Percentiles rank a stretch among this genome's conserved stretches.
These are phyloP conservation scores for Dryobota labecula DNA, from an alignment of 2,888 invertebrate species.

Conservation along the genomic window DNA sequence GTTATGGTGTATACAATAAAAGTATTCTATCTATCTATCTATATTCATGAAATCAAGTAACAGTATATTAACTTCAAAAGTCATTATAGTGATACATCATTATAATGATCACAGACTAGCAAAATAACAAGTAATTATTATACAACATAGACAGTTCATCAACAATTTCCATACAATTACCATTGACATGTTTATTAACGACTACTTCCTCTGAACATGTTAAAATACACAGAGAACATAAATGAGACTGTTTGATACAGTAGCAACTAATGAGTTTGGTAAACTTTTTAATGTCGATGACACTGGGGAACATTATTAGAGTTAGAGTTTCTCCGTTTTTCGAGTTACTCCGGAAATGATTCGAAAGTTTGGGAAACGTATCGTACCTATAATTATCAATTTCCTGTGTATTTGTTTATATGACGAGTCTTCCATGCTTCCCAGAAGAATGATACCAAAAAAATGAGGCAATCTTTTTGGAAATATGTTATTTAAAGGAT, in stretches of 20 bases:
- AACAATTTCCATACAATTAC: constrained; percentile 76
- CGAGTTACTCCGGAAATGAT: constrained; percentile 61
- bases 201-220: constrained; percentile 71
- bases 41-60: not conserved
- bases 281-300: constrained; percentile 60
- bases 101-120: constrained; percentile 1
- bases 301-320: constrained; percentile 47
- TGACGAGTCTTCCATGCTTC: not conserved
- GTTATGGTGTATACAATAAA: too few relatives aligned
- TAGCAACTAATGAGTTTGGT: constrained; percentile 65
- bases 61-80: not conserved
- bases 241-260: constrained; percentile 70
- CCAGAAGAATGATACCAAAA: not conserved
- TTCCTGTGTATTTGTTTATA: constrained; percentile 45
- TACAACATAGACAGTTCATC: constrained; percentile 43
- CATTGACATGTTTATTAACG: constrained; percentile 76
- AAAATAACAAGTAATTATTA: constrained; percentile 37
- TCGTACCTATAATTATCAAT: constrained; percentile 50
- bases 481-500: not conserved
- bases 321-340: too few relatives aligned
- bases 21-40: too few relatives aligned
- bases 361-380: constrained; percentile 51
- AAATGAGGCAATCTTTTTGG: not conserved
- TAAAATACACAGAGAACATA: constrained; percentile 66
- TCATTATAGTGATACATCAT: not conserved